Base-by-base conservation (phyloP, 2,797 vertebrate species). In the Glyptemys insculpta region DNA sequence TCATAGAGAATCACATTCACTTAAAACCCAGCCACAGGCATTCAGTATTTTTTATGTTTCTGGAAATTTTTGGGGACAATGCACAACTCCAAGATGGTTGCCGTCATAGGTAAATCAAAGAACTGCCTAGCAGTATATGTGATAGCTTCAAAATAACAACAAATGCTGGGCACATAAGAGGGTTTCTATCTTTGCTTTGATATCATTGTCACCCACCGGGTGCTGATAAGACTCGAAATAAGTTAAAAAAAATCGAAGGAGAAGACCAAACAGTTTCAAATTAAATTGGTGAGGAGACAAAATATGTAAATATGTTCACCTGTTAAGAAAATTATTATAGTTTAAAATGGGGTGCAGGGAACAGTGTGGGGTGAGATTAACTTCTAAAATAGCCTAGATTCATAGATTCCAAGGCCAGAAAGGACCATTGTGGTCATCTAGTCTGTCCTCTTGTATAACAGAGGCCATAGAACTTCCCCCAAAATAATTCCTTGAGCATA, bases 281-380 rank as follows among this genome's bases (percentile, higher is more conserved):
- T 72, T 53, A 82, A 84, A 25, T 80, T 59, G 85, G 1, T 12
- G 12, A 88, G 11, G 84, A 34, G 49, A 83, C 12, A 92, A 92
- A 88, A 31, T n/a, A 44, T 89, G n/a, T 3, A 85, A 81, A 52
- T 8, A 31, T 74, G 80, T 62, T 83, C 86, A 92, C 1, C 6
- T 65, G 2, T 86, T 83, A 74, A 53, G 9, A 88, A 89, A 92
- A 68, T 0, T 81, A 1, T n/a, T 76, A n/a, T 2, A 7, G 19
- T 0, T 8, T 81, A 79, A 87, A 94, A 79, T 47, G 8, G 11
- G 5, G 41, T 41, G 59, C 10, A 84, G 23, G 37, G 91, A 79
- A 94, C 84, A 0, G 0, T n/a, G 5, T 14, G 37, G 1, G 1
- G 3, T 50, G 14, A 88, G 80, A 16, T 4, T 50, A 53, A 68